Evolutionary conservation across 2,888 invertebrate genomes (phyloP), one percentile per base, ranked within the genome.

Genomic region (Latheticus oryzae): DNA sequence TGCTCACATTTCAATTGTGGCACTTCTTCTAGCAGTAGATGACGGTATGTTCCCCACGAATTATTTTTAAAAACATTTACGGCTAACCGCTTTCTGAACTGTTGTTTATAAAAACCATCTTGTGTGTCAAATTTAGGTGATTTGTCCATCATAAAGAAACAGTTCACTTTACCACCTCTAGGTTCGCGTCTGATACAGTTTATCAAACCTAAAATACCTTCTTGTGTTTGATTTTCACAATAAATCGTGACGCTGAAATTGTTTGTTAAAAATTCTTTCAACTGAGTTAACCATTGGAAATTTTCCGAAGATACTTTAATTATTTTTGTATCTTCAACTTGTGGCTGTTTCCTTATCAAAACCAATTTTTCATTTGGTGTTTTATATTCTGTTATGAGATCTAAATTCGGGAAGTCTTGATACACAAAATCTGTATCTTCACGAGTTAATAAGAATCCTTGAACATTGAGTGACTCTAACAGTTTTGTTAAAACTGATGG

Each of bases 131-230:
- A 91, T 1, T 79, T 72, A 0, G 90, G 89, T 0, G 88, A 89
- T 9, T 40, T 61, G 28, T 86, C 85, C 54, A 84, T 75, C 42
- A 90, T 84, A 11, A 88, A 80, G 3, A 91, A 75, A 48, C 78
- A 77, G 28, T 76, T 73, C 8, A 78, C 68, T 0, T 74, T 67
- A 19, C 72, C 69, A 9, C 77, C 76, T 40, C 83, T 84, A 0
- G 83, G 81, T 73, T 89, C 89, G 67, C 82, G 82, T 57, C 84
- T 76, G 3, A 90, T 73, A 74, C 90, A 90, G 65, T 89, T 89
- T 1, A 87, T 81, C 52, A 90, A 77, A 13, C 97, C 98, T 69
- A 89, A 75, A 0, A 96, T 81, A 7, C 98, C 98, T 72, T 84
- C 91, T 4, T 86, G 79, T 1, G 82, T 81, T 51, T 89, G 87